Evolutionary conservation across 2,113 vertebrate genomes (phyloP).

Genomic region (Cynocephalus volans): DNA sequence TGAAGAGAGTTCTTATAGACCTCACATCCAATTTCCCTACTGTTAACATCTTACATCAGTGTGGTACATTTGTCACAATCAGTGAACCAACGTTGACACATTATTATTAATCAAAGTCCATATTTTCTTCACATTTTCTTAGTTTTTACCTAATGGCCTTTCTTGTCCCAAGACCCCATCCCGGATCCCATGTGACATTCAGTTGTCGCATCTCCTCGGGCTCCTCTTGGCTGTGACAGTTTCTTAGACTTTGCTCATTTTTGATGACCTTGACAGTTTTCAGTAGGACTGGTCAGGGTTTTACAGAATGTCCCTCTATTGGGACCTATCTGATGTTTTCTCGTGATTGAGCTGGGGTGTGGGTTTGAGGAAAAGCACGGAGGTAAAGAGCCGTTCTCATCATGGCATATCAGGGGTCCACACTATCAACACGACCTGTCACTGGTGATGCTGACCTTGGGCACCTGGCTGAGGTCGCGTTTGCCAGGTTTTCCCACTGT

Average conservation of each 20-base stretch:
- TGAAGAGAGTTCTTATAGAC: too few species aligned
- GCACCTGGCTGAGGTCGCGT: too few species aligned
- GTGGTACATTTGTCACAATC: not conserved
- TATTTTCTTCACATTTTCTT: not conserved
- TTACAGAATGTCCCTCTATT: not conserved
- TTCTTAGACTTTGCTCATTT: too few species aligned
- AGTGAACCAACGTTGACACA: too few species aligned
- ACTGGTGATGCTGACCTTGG: too few species aligned
- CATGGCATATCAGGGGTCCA: too few species aligned
- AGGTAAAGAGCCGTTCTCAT: not conserved
- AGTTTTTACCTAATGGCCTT: not conserved
- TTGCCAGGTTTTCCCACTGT: not conserved
- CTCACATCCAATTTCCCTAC: too few species aligned
- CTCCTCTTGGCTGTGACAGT: not conserved
- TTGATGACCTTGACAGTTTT: not conserved
- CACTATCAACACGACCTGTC: too few species aligned
- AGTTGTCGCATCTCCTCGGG: too few species aligned
- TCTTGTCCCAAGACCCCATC: not conserved
- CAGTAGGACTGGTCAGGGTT: too few species aligned
- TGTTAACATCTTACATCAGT: too few species aligned
- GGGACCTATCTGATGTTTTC: not conserved
- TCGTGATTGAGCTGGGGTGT: not conserved
- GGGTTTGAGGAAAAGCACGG: not conserved
- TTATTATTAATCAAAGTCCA: accelerated
- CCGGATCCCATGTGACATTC: not conserved